Evolutionary conservation across 1,140 invertebrate species (phyloP), one percentile per base, ranked within the genome.

Genomic region (Chionoecetes opilio): DNA sequence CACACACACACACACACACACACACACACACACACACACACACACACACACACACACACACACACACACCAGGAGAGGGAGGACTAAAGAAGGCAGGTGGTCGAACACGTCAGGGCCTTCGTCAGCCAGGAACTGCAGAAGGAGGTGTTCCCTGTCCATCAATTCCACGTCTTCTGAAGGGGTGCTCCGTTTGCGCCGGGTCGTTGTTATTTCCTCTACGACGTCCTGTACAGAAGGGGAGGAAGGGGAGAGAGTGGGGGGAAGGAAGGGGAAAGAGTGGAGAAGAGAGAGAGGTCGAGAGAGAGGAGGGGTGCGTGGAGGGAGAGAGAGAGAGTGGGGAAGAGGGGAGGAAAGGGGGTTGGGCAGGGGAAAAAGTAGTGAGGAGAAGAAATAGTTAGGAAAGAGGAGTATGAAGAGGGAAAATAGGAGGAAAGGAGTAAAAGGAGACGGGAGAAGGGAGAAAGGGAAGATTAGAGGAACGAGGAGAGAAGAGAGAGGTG

Each of bases 41-140:
- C 32, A 87, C 32, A 21, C 85, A 87, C 32, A 87, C 32, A 87
- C 14, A 26, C 32, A 26, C 14, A 87, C 31, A 6, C 41, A 6
- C 14, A 26, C 26, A 86, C 94, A 35, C 29, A 95, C 94, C 94
- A 95, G 11, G 3, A 95, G 46, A n/a, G 94, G 90, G 21, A 88
- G 32, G 89, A 95, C 14, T n/a, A 92, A 0, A 11, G 35, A 17
- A 0, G 94, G 94, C 5, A 95, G 31, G 34, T 82, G 53, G 32
- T 63, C 82, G n/a, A 85, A 34, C 3, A 92, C 82, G 2, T 92
- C 94, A 3, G n/a, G 90, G 31, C 94, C 94, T 75, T 88, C 94
- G 84, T 95, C 94, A 37, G 32, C 9, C 17, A 92, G 32, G 41
- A 92, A 92, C 46, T 95, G 90, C 37, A 91, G 31, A 0, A 95